Evolutionary conservation across 2,888 invertebrate species (phyloP).

Genomic region (Epinotia brunnichana): DNA sequence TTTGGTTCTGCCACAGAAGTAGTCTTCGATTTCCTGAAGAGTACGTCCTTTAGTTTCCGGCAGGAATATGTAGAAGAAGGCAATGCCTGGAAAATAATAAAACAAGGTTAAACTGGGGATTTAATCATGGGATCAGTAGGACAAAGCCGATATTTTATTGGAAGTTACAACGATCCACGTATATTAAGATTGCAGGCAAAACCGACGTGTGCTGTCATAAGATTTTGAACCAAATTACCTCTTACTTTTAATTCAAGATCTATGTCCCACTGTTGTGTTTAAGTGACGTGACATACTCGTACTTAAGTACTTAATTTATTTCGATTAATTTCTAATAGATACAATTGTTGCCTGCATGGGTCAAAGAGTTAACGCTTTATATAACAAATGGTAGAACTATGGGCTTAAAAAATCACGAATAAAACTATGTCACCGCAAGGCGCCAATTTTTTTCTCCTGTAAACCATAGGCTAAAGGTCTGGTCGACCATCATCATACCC

Average conservation of each 20-base stretch:
- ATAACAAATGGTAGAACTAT: no score
- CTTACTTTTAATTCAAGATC: no score
- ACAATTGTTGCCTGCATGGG: no score
- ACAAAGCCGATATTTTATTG: not conserved
- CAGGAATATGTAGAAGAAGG: conserved; percentile 86
- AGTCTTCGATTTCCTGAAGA: conserved; percentile 88
- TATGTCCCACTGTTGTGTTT: not conserved
- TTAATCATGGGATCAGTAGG: no score
- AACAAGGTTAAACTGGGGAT: not conserved
- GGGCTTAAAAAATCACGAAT: no score
- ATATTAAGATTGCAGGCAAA: not conserved
- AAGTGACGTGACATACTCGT: not conserved
- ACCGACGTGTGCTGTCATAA: not conserved
- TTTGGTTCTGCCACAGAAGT: conserved; percentile 86
- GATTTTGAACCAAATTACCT: not conserved
- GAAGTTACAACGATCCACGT: not conserved
- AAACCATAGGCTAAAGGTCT: no score
- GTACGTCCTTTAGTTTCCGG: conserved; percentile 88
- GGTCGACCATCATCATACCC: no score
- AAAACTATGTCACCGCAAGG: no score
- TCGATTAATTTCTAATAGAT: no score
- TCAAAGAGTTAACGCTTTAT: no score
- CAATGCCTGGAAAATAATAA: conserved; percentile 68
- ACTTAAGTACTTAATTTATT: not conserved
- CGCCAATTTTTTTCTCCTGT: no score